Evolutionary conservation across 2,888 invertebrate species (phyloP).

Genomic region (Gisinianus flammeolus): DNA sequence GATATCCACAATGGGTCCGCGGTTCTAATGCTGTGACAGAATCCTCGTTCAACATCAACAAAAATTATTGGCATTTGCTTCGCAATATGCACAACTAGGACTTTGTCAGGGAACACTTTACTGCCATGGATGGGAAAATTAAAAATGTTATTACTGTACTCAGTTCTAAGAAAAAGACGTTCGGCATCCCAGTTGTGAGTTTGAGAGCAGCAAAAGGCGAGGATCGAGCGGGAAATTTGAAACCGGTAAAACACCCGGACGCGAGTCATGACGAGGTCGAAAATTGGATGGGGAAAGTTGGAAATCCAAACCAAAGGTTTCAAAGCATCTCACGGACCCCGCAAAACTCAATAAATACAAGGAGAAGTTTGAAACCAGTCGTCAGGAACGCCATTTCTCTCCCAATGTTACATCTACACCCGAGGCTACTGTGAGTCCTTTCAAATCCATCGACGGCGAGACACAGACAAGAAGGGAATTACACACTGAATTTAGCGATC

Average conservation of each 20-base stretch:
- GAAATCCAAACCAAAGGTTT: not conserved
- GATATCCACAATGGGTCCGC: not conserved
- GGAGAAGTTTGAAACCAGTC: too few species aligned
- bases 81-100: constrained; percentile 3
- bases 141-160: not conserved
- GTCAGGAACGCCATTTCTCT: too few species aligned
- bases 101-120: not conserved
- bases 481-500: not conserved
- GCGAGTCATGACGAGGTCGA: not conserved
- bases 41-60: not conserved
- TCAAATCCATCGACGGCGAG: too few species aligned
- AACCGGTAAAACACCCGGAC: not conserved
- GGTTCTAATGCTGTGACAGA: not conserved
- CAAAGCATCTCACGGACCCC: not conserved
- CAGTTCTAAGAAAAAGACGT: not conserved
- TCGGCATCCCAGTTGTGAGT: not conserved
- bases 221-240: not conserved
- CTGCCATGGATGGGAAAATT: not conserved
- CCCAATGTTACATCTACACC: too few species aligned
- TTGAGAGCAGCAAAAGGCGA: not conserved
- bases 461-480: too few species aligned
- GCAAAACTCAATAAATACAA: not conserved
- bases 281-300: not conserved
- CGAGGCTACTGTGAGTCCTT: too few species aligned
- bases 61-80: not conserved